Evolutionary conservation across 2,888 invertebrate species (phyloP), one percentile per base, ranked within the genome.

Genomic region (Scaptomyza cyrtandrae): DNA sequence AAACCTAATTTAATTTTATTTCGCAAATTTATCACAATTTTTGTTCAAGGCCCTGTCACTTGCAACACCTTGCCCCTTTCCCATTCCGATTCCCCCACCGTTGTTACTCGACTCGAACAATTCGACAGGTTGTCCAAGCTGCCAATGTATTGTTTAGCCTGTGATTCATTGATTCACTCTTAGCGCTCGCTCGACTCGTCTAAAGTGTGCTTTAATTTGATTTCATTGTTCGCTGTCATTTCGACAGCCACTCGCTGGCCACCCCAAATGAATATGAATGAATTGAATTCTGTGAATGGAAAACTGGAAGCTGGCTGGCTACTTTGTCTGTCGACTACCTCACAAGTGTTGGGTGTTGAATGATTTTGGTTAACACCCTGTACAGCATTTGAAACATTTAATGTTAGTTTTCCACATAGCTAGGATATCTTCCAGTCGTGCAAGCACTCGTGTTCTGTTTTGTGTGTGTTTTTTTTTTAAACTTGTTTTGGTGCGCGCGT

Each of bases 131-230:
- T 75, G 74, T 75, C 69, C 59, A 35, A 62, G 27, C 39, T 53
- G 61, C 29, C 43, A 44, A 59, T 75, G 72, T 67, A 88, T 86
- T 84, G 89, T 88, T 84, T 88, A 84, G 85, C 80, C 88, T 82
- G 78, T 82, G 86, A 82, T 85, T 85, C 86, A 75, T 75, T 86
- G 79, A 88, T 78, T 87, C 82, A 81, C 60, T 78, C 39, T 39
- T 14, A 7, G 29, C 35, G 27, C 64, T 58, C 35, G 27, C 64
- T 58, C 76, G 68, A 70, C 71, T 62, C 72, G 45, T 62, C 80
- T 75, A 89, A 87, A 85, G 88, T 78, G 88, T 89, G 73, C 89
- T 89, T 88, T 85, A 85, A 85, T 85, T 85, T 85, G 85, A 85
- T 85, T 85, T 84, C 86, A 85, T 85, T 85, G 85, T 85, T 78